Percentiles rank a stretch among this genome's conserved stretches.
These are phyloP conservation scores for Nyctereutes procyonoides DNA, from an alignment of 2,113 vertebrate species.

Conservation along the genomic window DNA sequence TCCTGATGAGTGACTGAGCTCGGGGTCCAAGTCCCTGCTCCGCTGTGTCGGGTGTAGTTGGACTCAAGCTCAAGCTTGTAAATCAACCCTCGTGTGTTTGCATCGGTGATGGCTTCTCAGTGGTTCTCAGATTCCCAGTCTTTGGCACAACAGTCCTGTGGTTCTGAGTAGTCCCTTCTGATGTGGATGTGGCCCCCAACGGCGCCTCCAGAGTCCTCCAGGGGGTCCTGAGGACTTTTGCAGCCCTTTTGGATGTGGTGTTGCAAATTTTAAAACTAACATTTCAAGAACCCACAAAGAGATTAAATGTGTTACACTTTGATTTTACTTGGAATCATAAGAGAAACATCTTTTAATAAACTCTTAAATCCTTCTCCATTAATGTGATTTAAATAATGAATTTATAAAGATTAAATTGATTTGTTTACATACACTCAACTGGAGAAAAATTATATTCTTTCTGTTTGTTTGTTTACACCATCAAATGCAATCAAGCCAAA, in stretches of 20 bases:
- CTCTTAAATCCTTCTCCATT: slow-evolving; percentile 48
- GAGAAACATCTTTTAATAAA: slow-evolving; percentile 54
- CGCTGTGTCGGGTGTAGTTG: too few relatives aligned
- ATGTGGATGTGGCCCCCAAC: too few relatives aligned
- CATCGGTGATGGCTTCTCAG: too few relatives aligned
- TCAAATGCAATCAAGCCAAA: slow-evolving; percentile 70
- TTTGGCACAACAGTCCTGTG: too few relatives aligned
- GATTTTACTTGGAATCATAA: slow-evolving; percentile 61
- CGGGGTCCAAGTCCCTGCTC: too few relatives aligned
- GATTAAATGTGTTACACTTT: neutral
- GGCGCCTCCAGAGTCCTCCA: too few relatives aligned
- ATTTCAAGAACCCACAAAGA: neutral
- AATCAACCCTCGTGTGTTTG: too few relatives aligned
- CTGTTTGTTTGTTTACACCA: slow-evolving; percentile 62
- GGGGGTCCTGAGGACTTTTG: too few relatives aligned
- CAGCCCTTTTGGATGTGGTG: neutral
- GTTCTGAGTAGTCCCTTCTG: too few relatives aligned
- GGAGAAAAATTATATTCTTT: slow-evolving; percentile 45
- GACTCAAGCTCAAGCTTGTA: too few relatives aligned
- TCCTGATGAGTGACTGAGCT: too few relatives aligned
- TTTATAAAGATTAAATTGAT: slow-evolving; percentile 41
- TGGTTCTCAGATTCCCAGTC: too few relatives aligned
- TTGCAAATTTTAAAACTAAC: neutral
- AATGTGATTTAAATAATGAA: slow-evolving; percentile 63
- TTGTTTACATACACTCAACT: slow-evolving; percentile 68